phyloP scores from a whole-genome alignment of 1,140 invertebrate genomes.

The Drosophila navojoa region DNA sequence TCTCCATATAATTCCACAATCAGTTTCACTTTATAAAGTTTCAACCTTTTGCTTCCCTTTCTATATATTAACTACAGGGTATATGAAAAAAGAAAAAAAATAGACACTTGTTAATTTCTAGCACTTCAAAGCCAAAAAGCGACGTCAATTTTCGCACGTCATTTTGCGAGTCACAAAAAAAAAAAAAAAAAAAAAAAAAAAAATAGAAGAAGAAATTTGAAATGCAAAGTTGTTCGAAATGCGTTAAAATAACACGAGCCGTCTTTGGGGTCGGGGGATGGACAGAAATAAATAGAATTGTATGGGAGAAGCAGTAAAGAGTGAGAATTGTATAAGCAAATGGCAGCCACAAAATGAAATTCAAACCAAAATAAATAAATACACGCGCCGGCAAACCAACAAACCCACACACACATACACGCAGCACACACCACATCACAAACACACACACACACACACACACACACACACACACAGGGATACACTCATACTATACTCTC shows the following conservation, averaged over 20 bases:
- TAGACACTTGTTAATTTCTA: conserved; percentile 63
- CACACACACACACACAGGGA: conserved; percentile 16
- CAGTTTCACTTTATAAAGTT: too few relatives aligned
- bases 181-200: too few relatives aligned
- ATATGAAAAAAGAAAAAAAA: conserved; percentile 14
- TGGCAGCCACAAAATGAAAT: conserved; percentile 74
- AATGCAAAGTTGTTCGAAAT: conserved; percentile 72
- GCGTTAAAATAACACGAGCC: conserved; percentile 58
- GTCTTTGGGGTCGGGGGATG: neutral
- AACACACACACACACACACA: conserved; percentile 8
- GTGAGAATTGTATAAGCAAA: conserved; percentile 30
- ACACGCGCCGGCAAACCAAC: conserved; percentile 49
- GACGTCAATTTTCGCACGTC: conserved; percentile 62
- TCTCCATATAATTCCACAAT: too few relatives aligned
- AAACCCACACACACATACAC: conserved; percentile 24
- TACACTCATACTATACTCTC: neutral
- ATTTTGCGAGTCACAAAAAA: conserved; percentile 38
- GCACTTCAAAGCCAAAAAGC: conserved; percentile 54
- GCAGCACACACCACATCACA: neutral
- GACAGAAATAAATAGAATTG: conserved; percentile 35
- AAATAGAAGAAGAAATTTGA: conserved; percentile 54
- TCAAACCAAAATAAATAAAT: conserved; percentile 72
- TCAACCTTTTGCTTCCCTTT: neutral
- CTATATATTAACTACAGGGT: neutral
- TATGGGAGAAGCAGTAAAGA: neutral